These are phyloP conservation scores for Idaea aversata DNA, from an alignment of 2,888 invertebrate species.

Conservation along the genomic window DNA sequence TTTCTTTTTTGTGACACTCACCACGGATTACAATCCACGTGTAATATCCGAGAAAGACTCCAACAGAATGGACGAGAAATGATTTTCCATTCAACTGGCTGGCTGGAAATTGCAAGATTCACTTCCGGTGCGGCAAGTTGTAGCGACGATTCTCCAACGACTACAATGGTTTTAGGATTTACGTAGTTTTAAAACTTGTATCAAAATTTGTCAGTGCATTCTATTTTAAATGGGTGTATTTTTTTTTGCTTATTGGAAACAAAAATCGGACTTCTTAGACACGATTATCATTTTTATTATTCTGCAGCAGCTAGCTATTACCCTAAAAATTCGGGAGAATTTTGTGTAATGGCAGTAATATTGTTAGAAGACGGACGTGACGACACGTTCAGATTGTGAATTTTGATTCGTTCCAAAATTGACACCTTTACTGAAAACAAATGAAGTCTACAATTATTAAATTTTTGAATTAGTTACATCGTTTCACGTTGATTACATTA, in stretches of 20 bases:
- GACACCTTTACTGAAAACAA: not conserved
- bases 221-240: constrained; percentile 11
- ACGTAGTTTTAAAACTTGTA: not conserved
- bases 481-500: not conserved
- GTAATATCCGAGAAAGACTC: constrained; percentile 84
- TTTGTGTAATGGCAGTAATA: constrained; percentile 19
- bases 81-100: constrained; percentile 63
- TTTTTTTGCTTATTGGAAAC: not conserved
- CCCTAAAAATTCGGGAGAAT: not conserved
- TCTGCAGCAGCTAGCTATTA: not conserved
- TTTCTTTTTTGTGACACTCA: constrained; percentile 65
- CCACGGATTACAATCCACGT: constrained; percentile 78
- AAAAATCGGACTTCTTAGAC: not conserved
- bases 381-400: not conserved
- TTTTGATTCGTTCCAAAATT: constrained; percentile 28
- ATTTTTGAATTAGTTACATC: not conserved
- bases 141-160: not conserved
- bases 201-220: not conserved
- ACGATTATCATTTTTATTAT: not conserved
- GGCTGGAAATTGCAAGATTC: constrained; percentile 61
- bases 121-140: constrained; percentile 53
- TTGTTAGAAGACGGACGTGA: constrained; percentile 24
- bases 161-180: not conserved
- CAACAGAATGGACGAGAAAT: constrained; percentile 85
- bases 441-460: not conserved